Evolutionary conservation across 2,113 vertebrate species (phyloP).

Genomic region (Pithys albifrons): DNA sequence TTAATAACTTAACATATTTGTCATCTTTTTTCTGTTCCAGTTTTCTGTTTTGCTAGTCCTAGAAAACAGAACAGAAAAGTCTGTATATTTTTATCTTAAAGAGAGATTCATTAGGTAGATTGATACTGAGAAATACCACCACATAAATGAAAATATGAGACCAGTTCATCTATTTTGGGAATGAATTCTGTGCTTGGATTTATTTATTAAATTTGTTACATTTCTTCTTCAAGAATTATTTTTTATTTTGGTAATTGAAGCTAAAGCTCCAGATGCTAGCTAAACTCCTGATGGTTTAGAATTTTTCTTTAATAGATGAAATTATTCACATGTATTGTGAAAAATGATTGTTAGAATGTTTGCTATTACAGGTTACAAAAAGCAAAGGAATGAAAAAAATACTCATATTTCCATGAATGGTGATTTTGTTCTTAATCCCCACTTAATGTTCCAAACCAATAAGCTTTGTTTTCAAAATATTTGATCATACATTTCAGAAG

Average conservation of each 20-base stretch:
- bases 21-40: not conserved
- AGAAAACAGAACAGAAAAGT: not conserved
- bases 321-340: not conserved
- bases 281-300: not conserved
- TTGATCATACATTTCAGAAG: not conserved
- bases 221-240: not conserved
- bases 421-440: not conserved
- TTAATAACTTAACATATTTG: not conserved
- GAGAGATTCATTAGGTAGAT: not conserved
- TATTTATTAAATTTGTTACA: not conserved
- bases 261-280: not conserved
- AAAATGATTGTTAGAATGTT: not conserved
- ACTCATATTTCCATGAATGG: not conserved
- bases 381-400: not conserved
- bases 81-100: not conserved
- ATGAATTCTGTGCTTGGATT: not conserved
- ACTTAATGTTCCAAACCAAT: not conserved
- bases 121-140: not conserved
- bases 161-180: not conserved
- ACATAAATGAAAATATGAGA: not conserved
- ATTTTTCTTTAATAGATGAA: not conserved
- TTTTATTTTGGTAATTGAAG: not conserved
- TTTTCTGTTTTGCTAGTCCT: not conserved
- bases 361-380: not conserved
- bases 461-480: not conserved